Conservation (phyloP, 2,113 vertebrate species). For the Theropithecus gelada region DNA sequence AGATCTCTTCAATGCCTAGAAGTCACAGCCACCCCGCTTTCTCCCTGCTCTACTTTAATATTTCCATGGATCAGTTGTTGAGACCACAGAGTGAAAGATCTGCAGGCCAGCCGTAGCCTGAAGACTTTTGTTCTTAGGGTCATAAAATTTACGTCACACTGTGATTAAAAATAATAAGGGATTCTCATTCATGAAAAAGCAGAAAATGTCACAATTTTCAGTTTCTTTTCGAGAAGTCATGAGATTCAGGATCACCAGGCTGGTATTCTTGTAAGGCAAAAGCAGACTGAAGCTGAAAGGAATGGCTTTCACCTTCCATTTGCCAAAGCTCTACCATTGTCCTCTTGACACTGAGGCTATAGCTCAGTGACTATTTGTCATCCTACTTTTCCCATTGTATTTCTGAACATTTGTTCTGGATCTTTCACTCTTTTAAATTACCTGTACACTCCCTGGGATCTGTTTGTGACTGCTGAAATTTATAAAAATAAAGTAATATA, state of each 20-base stretch:
- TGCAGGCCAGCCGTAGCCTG: neutral
- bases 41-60: neutral
- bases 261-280: neutral
- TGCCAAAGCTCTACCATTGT: neutral
- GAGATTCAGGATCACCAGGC: no score
- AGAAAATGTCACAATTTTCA: neutral
- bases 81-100: neutral
- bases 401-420: neutral
- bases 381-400: neutral
- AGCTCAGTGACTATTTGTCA: neutral
- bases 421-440: neutral
- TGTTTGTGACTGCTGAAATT: neutral
- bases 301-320: neutral
- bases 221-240: neutral
- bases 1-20: neutral
- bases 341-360: neutral
- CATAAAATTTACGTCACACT: neutral
- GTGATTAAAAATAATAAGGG: constrained; percentile 15
- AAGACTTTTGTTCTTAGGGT: neutral
- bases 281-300: neutral
- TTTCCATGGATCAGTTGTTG: neutral
- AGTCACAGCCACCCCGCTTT: neutral
- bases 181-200: neutral
- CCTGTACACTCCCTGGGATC: neutral
- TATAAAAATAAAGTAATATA: neutral